These are phyloP conservation scores for Planiliza haematocheilus DNA, from an alignment of 2,113 vertebrate genomes.

Conservation along the genomic window DNA sequence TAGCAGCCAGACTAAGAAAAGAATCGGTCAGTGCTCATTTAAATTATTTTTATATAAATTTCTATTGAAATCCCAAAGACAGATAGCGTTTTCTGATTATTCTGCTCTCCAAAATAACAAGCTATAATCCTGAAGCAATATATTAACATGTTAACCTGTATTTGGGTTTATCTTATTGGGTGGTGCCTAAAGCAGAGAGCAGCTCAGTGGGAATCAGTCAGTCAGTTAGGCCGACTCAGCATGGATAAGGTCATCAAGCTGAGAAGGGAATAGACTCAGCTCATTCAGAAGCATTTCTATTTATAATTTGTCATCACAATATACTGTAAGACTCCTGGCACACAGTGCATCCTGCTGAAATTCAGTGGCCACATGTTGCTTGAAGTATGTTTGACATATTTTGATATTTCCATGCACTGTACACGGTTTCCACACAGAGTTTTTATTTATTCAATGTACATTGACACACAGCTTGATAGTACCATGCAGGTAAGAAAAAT, in stretches of 20 bases:
- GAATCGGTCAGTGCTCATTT: background rate
- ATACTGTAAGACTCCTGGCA: constrained; percentile 24
- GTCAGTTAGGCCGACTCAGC: constrained; percentile 45
- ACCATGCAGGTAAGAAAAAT: constrained; percentile 76
- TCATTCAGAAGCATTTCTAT: constrained; percentile 62
- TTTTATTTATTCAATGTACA: constrained; percentile 80
- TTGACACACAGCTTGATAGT: constrained; percentile 66
- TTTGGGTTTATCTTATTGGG: constrained; percentile 12
- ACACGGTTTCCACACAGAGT: constrained; percentile 69
- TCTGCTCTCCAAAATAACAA: background rate
- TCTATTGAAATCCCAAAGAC: background rate
- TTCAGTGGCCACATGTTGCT: constrained; percentile 13
- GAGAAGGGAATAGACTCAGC: constrained; percentile 58
- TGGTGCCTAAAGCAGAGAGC: constrained; percentile 31
- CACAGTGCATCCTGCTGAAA: background rate
- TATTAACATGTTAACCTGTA: constrained; percentile 12
- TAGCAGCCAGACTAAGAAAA: constrained; percentile 17
- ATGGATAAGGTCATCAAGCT: constrained; percentile 62
- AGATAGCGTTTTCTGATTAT: constrained; percentile 13
- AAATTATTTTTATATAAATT: background rate
- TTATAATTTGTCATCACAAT: constrained; percentile 55
- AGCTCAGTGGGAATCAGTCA: constrained; percentile 59
- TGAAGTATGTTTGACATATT: constrained; percentile 5
- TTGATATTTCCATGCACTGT: constrained; percentile 22
- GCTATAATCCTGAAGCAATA: constrained; percentile 2